Percentiles rank a stretch among this genome's conserved stretches.
phyloP scores from a whole-genome alignment of 1,140 invertebrate species.

The Cardiocondyla obscurior region DNA sequence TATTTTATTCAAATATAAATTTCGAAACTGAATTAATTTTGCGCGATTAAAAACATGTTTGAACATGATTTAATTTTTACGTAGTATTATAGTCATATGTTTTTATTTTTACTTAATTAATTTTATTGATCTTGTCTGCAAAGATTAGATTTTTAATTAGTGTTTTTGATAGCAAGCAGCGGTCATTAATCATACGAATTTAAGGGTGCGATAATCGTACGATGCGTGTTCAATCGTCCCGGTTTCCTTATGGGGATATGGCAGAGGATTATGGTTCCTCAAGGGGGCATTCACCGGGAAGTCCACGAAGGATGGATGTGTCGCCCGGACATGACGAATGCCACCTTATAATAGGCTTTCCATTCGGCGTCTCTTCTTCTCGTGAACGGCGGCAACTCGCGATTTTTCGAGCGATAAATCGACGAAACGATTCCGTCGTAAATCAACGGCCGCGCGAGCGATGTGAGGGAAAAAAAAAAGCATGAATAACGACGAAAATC shows the following conservation, averaged over 20 bases:
- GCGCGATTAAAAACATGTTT: neutral
- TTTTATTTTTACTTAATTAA: neutral
- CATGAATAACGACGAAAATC: slow-evolving; percentile 50
- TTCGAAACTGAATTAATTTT: neutral
- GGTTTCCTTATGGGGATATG: neutral
- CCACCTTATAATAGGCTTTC: slow-evolving; percentile 57
- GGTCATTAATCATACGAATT: neutral
- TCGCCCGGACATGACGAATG: slow-evolving; percentile 55
- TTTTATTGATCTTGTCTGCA: neutral
- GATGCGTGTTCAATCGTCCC: slow-evolving; percentile 10
- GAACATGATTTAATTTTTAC: neutral
- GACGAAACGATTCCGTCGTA: slow-evolving; percentile 54
- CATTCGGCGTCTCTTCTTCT: slow-evolving; percentile 11
- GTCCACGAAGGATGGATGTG: slow-evolving; percentile 24
- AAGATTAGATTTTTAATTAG: neutral
- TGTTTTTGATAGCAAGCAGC: neutral
- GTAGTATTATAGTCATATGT: neutral
- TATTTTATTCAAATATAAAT: neutral
- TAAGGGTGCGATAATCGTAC: neutral
- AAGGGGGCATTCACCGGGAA: neutral
- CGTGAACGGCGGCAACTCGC: slow-evolving; percentile 19
- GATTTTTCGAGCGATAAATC: slow-evolving; percentile 62
- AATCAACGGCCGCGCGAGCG: slow-evolving; percentile 32
- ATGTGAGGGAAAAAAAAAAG: slow-evolving; percentile 13
- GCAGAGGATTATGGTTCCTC: slow-evolving; percentile 47